A percentile compares a stretch with the other conserved stretches of the same genome.
These are phyloP conservation scores for Mellivora capensis DNA, from an alignment of 2,113 vertebrate species.

Conservation along the genomic window DNA sequence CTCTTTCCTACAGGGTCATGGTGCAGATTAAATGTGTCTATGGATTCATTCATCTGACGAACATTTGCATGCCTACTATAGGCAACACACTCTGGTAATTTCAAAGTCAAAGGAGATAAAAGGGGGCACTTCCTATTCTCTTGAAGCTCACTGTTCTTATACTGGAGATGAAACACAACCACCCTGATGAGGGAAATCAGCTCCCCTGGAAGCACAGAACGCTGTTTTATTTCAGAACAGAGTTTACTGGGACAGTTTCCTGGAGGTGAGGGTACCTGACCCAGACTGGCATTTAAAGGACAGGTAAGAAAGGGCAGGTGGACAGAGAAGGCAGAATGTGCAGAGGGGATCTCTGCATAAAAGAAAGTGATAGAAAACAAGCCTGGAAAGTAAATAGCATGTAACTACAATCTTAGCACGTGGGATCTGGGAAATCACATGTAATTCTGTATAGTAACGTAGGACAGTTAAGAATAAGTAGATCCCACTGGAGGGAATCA, in stretches of 20 bases:
- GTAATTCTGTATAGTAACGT: not conserved
- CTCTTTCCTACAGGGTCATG: not conserved
- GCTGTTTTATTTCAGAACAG: not conserved
- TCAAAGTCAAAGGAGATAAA: not conserved
- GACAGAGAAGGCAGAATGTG: not conserved
- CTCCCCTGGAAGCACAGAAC: not conserved
- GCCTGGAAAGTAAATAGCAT: fast-evolving
- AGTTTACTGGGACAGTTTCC: not conserved
- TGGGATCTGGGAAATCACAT: not conserved
- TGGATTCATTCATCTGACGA: not conserved
- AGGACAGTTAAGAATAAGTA: not conserved
- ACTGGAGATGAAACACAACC: not conserved
- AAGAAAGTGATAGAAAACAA: not conserved
- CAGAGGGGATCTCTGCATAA: not conserved
- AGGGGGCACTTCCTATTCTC: not conserved
- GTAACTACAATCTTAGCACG: not conserved
- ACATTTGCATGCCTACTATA: not conserved
- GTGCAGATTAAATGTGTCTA: not conserved
- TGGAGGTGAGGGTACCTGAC: no score
- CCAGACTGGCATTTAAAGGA: not conserved
- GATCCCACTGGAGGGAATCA: no score
- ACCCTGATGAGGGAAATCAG: not conserved
- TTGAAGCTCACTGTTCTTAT: not conserved
- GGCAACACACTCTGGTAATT: not conserved
- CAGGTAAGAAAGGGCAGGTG: not conserved